Evolutionary conservation across 1,140 invertebrate species (phyloP), one percentile per base, ranked within the genome.

Genomic region (Chelonus insularis): DNA sequence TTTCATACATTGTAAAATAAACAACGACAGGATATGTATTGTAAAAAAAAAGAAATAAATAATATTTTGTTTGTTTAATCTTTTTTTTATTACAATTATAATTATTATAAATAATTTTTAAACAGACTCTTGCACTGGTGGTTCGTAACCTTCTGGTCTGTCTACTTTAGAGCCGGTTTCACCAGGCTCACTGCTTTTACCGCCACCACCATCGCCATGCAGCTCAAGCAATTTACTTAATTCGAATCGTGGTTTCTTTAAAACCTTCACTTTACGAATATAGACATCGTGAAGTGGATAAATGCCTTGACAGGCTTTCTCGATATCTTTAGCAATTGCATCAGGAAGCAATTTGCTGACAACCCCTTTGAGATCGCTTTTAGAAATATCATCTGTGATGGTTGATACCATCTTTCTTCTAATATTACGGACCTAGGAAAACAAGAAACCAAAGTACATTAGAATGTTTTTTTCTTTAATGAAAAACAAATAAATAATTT

Each of bases 191-290:
- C 87, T 86, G 48, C 25, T 29, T 4, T 86, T 86, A 57, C 88
- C 87, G 8, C 85, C 82, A 20, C 89, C 86, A 7, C 88, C 87
- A 56, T 98, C 96, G 37, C 93, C 94, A 72, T 99, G 97, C 56
- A 99, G 83, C 74, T 99, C 97, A 80, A 99, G 86, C 48, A 99
- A 82, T 81, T 98, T 98, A 62, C 92, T 91, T 60, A 99, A 82
- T 78, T 99, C 97, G 78, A 99, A 98, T 69, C 97, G 91, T 4
- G 98, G 98, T 81, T 98, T 97, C 84, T 99, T 99, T 77, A 99
- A 83, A 48, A 99, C 96, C 84, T 99, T 99, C 0, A 99, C 95
- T 87, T 99, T 99, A 61, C 97, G 89, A 73, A 99, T 96, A 82
- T 93, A 97, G 0, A 99, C 97, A 86, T 99, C 97, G 67, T 99